Percentiles rank a stretch among this genome's conserved stretches.
These are phyloP conservation scores for Spisula subtruncata DNA, from an alignment of 2,888 invertebrate species.

Conservation along the genomic window DNA sequence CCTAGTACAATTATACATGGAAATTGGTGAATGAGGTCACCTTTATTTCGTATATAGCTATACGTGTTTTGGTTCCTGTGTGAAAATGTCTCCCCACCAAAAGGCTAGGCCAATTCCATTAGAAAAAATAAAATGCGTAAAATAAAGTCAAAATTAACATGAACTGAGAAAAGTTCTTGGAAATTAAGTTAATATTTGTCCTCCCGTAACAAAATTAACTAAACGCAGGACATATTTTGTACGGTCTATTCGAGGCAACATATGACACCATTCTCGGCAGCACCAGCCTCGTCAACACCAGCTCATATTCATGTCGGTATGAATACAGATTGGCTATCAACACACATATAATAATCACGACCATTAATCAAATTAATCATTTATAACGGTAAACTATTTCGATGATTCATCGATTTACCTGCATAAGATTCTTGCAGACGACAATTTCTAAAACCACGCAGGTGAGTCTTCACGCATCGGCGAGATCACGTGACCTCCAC, in stretches of 20 bases:
- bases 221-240: not conserved
- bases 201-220: not conserved
- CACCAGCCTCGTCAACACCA: not conserved
- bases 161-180: too few species aligned
- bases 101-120: too few species aligned
- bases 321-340: constrained; percentile 18
- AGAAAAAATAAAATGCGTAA: too few species aligned
- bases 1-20: too few species aligned
- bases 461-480: constrained; percentile 58
- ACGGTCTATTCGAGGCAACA: not conserved
- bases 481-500: constrained; percentile 58
- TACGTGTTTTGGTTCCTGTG: too few species aligned
- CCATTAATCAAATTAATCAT: constrained; percentile 39
- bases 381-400: constrained; percentile 42
- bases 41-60: too few species aligned
- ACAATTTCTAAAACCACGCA: constrained; percentile 49
- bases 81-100: too few species aligned
- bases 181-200: not conserved
- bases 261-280: not conserved
- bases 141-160: too few species aligned
- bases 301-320: not conserved
- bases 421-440: constrained; percentile 46
- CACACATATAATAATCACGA: constrained; percentile 3
- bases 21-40: too few species aligned
- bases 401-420: constrained; percentile 57